Evolutionary conservation across 2,113 vertebrate species (phyloP).

Genomic region (Plestiodon gilberti): DNA sequence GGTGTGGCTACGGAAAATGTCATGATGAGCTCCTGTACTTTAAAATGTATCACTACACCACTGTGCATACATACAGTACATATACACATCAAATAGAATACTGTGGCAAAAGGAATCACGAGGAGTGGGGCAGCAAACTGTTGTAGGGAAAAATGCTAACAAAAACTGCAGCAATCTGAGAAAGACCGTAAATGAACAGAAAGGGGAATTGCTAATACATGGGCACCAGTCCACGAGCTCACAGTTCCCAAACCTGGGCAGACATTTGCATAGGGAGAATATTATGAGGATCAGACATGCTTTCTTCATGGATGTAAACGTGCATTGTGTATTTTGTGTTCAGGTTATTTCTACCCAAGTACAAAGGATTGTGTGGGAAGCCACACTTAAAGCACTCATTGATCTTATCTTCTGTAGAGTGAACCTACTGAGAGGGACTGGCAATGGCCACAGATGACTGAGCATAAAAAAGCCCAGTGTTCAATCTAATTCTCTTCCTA

Average conservation of each 20-base stretch:
- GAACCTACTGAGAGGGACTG: not conserved
- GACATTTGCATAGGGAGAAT: not conserved
- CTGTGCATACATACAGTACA: not conserved
- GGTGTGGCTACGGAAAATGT: too few species aligned
- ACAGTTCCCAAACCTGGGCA: not conserved
- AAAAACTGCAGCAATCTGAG: not conserved
- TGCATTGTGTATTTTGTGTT: not conserved
- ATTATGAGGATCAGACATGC: not conserved
- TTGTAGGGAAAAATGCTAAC: not conserved
- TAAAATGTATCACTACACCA: too few species aligned
- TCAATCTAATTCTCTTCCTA: fast-evolving
- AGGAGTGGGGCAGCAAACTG: too few species aligned
- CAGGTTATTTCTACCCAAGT: not conserved
- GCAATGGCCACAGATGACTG: not conserved
- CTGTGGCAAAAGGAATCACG: not conserved
- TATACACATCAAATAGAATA: not conserved
- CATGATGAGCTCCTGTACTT: too few species aligned
- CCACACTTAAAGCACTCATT: not conserved
- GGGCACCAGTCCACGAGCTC: not conserved
- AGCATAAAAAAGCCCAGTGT: not conserved
- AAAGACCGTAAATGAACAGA: not conserved
- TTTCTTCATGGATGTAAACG: not conserved
- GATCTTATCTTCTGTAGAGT: not conserved
- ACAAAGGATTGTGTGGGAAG: not conserved
- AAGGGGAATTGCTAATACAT: not conserved